A percentile compares a stretch with the other conserved stretches of the same genome.
Evolutionary conservation across 2,797 vertebrate species (phyloP).

Genomic region (Artibeus jamaicensis): DNA sequence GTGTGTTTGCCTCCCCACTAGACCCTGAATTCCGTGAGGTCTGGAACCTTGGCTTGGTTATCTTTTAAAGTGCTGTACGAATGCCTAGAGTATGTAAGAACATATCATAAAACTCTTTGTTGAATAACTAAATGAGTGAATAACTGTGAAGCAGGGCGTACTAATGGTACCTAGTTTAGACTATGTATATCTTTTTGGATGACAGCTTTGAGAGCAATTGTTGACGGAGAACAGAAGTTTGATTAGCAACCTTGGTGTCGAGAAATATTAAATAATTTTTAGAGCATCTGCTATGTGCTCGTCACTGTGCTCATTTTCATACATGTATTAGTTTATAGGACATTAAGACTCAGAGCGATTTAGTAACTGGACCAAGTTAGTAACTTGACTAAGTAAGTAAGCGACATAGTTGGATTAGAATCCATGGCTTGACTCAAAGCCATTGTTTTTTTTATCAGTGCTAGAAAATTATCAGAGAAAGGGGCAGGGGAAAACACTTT

Average conservation of each 20-base stretch:
- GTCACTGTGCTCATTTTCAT: background rate
- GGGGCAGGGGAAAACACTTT: background rate
- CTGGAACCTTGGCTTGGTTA: background rate
- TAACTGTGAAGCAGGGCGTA: background rate
- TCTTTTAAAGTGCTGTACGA: conserved; percentile 22
- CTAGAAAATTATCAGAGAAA: background rate
- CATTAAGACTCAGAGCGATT: background rate
- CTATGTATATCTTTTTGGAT: background rate
- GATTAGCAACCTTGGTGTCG: background rate
- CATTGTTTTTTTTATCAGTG: background rate
- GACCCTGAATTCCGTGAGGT: background rate
- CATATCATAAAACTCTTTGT: conserved; percentile 2
- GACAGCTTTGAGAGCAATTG: conserved; percentile 20
- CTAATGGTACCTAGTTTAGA: background rate
- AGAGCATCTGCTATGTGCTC: background rate
- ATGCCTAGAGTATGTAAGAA: background rate
- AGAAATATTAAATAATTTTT: background rate
- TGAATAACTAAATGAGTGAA: background rate
- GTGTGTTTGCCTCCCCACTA: background rate
- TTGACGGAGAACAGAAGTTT: conserved; percentile 22
- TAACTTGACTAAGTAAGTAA: background rate
- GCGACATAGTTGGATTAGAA: background rate
- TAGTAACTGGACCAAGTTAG: background rate
- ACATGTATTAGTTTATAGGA: background rate
- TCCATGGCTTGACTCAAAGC: background rate